phyloP scores from a whole-genome alignment of 1,140 invertebrate species.

The Rhynchophorus ferrugineus region DNA sequence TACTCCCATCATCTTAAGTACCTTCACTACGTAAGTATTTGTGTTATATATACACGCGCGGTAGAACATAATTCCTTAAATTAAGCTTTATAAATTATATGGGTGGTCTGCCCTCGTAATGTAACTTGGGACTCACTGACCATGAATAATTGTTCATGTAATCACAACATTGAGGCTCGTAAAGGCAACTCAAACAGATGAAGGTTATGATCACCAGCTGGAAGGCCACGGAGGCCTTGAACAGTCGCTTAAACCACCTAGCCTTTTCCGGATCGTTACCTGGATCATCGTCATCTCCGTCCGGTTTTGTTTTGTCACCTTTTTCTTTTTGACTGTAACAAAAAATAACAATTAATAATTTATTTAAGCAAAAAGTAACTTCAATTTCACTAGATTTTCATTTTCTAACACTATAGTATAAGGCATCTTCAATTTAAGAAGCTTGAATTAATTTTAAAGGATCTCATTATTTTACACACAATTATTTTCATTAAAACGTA shows the following conservation, averaged over 20 bases:
- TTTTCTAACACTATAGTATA: no score
- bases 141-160: constrained; percentile 73
- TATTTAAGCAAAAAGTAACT: neutral
- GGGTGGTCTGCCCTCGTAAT: constrained; percentile 77
- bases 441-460: no score
- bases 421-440: no score
- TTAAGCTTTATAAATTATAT: constrained; percentile 28
- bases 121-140: constrained; percentile 74
- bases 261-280: constrained; percentile 40
- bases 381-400: no score
- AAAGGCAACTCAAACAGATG: constrained; percentile 70
- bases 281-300: constrained; percentile 43
- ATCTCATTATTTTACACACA: no score
- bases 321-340: constrained; percentile 25
- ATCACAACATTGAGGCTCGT: constrained; percentile 80
- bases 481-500: no score
- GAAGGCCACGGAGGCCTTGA: constrained; percentile 69
- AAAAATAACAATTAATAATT: constrained; percentile 9
- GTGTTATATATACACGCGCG: no score
- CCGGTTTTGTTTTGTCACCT: constrained; percentile 17
- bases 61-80: no score
- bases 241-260: constrained; percentile 67
- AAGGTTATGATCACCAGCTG: constrained; percentile 75
- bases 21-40: no score
- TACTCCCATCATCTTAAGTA: no score